These are phyloP conservation scores for Crypturellus tataupa DNA, from an alignment of 2,797 vertebrate genomes.

Conservation along the genomic window DNA sequence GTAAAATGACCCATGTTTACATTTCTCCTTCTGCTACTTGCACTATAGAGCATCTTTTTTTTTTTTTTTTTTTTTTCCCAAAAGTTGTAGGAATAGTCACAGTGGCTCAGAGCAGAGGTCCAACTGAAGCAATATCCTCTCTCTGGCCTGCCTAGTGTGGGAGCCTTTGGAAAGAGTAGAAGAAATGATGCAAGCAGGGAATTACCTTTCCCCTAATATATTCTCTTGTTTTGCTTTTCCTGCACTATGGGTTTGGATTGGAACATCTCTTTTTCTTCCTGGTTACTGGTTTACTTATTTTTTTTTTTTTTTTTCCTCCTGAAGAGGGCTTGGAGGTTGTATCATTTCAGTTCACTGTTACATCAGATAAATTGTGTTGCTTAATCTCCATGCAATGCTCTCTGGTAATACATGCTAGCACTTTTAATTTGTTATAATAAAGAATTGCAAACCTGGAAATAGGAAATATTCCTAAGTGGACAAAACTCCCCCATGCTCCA, in stretches of 20 bases:
- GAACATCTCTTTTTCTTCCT: background rate
- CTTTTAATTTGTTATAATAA: slow-evolving; percentile 43
- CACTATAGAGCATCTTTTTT: background rate
- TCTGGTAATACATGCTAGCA: slow-evolving; percentile 18
- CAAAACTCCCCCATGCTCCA: background rate
- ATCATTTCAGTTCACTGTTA: background rate
- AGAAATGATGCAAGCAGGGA: background rate
- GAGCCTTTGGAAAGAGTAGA: background rate
- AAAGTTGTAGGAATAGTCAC: background rate
- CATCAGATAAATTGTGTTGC: background rate
- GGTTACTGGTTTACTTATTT: background rate
- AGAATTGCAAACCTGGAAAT: slow-evolving; percentile 32
- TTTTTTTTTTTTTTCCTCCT: background rate
- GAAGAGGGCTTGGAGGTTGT: background rate
- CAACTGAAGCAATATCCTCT: rapidly evolving
- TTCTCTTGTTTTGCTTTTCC: background rate
- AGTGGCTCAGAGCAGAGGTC: background rate
- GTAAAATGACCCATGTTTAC: background rate
- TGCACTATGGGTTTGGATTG: rapidly evolving
- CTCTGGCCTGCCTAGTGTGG: background rate
- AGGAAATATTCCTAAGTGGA: background rate
- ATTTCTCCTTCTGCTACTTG: background rate
- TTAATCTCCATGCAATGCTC: background rate
- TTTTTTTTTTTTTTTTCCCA: no score
- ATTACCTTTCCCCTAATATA: background rate